Conservation (phyloP, 2,797 vertebrate species). For the Helarctos malayanus region DNA sequence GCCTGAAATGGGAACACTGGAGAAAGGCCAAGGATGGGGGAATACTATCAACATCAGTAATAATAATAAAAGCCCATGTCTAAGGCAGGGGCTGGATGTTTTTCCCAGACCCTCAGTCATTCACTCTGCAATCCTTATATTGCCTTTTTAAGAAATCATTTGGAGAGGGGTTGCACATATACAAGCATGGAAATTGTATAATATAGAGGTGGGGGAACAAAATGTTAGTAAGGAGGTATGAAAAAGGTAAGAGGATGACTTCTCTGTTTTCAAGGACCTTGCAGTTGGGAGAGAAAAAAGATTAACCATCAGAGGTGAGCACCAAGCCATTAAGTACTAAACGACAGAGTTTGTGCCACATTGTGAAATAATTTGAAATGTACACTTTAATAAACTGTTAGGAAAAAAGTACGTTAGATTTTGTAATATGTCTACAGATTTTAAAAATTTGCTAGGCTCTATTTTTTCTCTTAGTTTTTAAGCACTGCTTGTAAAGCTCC, state of each 20-base stretch:
- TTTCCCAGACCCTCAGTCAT: background rate
- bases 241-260: background rate
- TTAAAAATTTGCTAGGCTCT: background rate
- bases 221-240: background rate
- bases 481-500: background rate
- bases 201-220: no score
- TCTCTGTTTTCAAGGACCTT: background rate
- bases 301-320: background rate
- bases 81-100: background rate
- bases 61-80: background rate
- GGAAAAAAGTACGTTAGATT: background rate
- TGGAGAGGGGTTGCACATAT: accelerated
- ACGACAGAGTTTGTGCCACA: background rate
- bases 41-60: background rate
- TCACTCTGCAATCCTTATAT: background rate
- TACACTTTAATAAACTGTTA: background rate
- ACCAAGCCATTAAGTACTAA: background rate
- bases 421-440: background rate
- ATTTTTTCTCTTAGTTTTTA: background rate
- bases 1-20: background rate
- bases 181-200: background rate
- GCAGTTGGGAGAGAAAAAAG: background rate
- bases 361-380: background rate
- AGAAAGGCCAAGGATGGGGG: background rate
- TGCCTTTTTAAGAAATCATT: background rate